Evolutionary conservation across 2,797 vertebrate species (phyloP).

Genomic region (Platyrinchus mystaceus): DNA sequence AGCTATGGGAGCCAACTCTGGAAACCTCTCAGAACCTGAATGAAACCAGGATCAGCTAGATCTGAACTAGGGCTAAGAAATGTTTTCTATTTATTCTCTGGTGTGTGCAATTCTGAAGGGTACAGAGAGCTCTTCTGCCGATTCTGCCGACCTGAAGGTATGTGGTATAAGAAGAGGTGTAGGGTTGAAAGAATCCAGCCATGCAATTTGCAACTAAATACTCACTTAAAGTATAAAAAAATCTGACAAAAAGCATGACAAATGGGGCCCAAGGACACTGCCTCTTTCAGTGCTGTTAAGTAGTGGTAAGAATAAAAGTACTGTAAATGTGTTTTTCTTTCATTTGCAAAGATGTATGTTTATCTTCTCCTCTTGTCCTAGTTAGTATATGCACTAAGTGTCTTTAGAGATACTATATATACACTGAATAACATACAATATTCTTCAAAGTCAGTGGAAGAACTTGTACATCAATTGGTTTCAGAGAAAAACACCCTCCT

Average conservation of each 20-base stretch:
- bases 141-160: background rate
- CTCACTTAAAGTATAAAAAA: background rate
- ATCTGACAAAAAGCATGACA: background rate
- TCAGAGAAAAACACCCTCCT: background rate
- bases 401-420: background rate
- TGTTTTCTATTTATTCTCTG: background rate
- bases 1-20: background rate
- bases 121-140: background rate
- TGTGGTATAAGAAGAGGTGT: background rate
- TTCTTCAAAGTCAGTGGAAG: background rate
- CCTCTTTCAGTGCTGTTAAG: background rate
- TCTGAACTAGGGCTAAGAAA: background rate
- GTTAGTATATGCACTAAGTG: background rate
- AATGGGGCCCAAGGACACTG: background rate
- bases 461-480: background rate
- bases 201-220: background rate
- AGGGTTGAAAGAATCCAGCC: background rate
- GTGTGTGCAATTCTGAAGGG: background rate
- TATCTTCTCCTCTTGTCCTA: background rate
- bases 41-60: background rate
- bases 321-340: background rate
- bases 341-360: background rate
- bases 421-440: background rate
- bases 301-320: background rate
- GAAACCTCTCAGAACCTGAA: background rate